These are phyloP conservation scores for Micromys minutus DNA, from an alignment of 2,113 vertebrate genomes.

Conservation along the genomic window DNA sequence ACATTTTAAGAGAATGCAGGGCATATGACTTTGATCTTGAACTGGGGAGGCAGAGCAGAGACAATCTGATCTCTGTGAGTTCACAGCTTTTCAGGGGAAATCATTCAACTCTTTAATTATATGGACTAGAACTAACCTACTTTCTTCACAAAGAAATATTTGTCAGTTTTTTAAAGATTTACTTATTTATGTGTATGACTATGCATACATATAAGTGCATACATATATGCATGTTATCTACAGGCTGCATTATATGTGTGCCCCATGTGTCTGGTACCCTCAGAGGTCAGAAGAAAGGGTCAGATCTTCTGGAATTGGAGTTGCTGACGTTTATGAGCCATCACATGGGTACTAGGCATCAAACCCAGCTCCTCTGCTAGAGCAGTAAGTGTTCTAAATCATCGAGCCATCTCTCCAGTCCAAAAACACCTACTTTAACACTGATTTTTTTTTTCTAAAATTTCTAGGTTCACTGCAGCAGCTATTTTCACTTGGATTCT, in stretches of 20 bases:
- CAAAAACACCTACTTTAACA: not conserved
- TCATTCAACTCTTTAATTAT: constrained; percentile 2
- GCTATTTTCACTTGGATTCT: constrained; percentile 62
- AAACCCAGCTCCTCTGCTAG: not conserved
- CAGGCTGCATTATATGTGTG: not conserved
- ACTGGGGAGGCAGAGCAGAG: not conserved
- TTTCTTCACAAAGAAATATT: constrained; percentile 26
- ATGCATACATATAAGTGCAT: too few species aligned
- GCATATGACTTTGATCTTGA: not conserved
- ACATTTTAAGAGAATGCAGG: not conserved
- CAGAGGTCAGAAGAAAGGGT: not conserved
- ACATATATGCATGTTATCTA: too few species aligned
- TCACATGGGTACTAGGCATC: not conserved
- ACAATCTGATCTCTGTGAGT: not conserved
- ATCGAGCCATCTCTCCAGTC: not conserved
- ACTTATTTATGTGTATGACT: not conserved
- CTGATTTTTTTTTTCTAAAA: not conserved
- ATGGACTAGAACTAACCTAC: not conserved
- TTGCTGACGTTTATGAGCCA: not conserved
- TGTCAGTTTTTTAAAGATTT: not conserved
- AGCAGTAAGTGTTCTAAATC: not conserved
- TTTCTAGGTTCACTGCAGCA: constrained; percentile 20
- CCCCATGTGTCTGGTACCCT: not conserved
- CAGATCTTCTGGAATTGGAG: not conserved
- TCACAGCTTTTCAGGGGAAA: not conserved